Evolutionary conservation across 2,797 vertebrate species (phyloP).

Genomic region (Rhinella marina): DNA sequence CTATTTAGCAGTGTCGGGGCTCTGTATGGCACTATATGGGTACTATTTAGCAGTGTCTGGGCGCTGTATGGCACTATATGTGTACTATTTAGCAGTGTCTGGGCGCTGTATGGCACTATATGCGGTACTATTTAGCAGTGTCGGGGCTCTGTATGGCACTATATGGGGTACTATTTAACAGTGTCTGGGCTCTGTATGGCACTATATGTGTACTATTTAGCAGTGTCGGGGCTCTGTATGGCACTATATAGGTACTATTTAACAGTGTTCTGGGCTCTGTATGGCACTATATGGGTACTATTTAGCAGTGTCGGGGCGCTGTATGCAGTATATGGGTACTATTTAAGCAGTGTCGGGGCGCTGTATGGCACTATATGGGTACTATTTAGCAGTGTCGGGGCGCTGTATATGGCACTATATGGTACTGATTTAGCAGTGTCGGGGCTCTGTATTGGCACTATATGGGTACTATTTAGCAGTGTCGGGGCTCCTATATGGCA

Average conservation of each 20-base stretch:
- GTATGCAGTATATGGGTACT: no score
- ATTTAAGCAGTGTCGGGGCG: no score
- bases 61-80: accelerated
- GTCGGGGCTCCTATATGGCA: no score
- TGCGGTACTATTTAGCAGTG: background rate
- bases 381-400: no score
- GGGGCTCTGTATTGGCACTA: no score
- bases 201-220: background rate
- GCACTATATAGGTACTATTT: background rate
- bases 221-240: background rate
- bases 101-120: background rate
- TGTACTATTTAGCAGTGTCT: background rate
- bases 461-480: no score
- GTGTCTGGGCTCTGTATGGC: background rate
- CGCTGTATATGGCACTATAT: no score
- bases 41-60: background rate
- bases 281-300: no score
- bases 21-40: background rate
- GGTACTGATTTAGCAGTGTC: no score
- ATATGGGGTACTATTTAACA: background rate
- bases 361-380: no score
- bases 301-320: no score
- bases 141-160: background rate
- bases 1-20: background rate
- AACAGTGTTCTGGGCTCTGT: background rate